Percentiles rank a stretch among this genome's conserved stretches.
Conservation (phyloP, 2,888 invertebrate species). For the Ernsta delagoae region DNA sequence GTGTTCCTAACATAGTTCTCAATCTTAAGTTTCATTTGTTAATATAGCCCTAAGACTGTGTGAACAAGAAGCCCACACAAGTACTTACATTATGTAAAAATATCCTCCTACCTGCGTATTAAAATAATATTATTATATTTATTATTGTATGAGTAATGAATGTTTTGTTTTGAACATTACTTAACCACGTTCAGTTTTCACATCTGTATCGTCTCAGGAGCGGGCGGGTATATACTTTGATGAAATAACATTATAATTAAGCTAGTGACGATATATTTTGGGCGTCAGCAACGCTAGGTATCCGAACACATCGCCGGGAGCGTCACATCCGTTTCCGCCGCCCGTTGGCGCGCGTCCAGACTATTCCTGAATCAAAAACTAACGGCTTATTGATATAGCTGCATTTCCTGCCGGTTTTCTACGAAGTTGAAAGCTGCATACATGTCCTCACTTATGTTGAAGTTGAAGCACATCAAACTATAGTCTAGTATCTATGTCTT, state of each 20-base stretch:
- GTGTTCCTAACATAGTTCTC: no score
- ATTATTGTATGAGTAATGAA: no score
- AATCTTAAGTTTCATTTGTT: no score
- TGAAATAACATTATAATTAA: neutral
- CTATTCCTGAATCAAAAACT: conserved; percentile 54
- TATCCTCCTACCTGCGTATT: no score
- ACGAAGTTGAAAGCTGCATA: neutral
- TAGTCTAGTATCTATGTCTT: no score
- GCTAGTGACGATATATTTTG: neutral
- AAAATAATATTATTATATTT: no score
- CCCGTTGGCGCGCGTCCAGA: conserved; percentile 60
- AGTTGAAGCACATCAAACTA: no score
- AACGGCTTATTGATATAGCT: conserved; percentile 17
- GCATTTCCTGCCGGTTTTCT: conserved; percentile 27
- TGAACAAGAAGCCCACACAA: no score
- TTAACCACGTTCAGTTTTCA: neutral
- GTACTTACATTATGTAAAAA: no score
- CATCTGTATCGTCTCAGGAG: neutral
- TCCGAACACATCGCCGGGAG: conserved; percentile 2
- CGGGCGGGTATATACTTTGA: neutral
- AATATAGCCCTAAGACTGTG: no score
- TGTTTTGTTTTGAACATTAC: no score
- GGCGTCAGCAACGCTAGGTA: neutral
- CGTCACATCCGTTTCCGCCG: conserved; percentile 67
- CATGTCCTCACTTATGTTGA: no score